Evolutionary conservation across 1,140 invertebrate species (phyloP).

Genomic region (Samia ricini): DNA sequence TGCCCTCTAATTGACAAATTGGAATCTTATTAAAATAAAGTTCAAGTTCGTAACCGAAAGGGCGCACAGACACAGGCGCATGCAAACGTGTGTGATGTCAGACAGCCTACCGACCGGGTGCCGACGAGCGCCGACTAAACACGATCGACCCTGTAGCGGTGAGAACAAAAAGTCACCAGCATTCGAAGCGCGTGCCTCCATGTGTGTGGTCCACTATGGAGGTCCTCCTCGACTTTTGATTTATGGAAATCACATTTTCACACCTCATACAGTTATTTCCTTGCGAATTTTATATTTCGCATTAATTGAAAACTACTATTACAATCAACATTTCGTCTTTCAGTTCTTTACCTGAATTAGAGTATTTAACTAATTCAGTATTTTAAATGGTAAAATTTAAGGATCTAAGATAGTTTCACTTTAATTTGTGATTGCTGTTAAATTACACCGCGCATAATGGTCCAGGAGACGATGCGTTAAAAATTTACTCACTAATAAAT

Average conservation of each 20-base stretch:
- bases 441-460: no score
- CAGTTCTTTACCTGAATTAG: background rate
- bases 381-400: background rate
- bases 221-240: constrained; percentile 64
- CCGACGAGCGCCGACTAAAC: constrained; percentile 57
- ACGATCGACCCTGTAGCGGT: constrained; percentile 49
- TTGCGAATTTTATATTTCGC: background rate
- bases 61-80: constrained; percentile 41
- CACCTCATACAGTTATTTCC: constrained; percentile 46
- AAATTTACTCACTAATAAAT: no score
- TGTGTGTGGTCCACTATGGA: constrained; percentile 75
- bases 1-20: constrained; percentile 83
- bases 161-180: constrained; percentile 70
- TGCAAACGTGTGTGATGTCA: constrained; percentile 58
- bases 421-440: no score
- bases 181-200: constrained; percentile 76
- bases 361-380: background rate
- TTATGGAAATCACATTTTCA: constrained; percentile 69
- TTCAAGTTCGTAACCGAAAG: constrained; percentile 66
- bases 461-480: no score
- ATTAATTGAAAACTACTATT: no score
- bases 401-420: background rate
- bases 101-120: constrained; percentile 55
- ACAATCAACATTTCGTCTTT: no score
- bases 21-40: constrained; percentile 82